Base-by-base conservation (phyloP, 2,797 vertebrate species). In the Brotula barbata region DNA sequence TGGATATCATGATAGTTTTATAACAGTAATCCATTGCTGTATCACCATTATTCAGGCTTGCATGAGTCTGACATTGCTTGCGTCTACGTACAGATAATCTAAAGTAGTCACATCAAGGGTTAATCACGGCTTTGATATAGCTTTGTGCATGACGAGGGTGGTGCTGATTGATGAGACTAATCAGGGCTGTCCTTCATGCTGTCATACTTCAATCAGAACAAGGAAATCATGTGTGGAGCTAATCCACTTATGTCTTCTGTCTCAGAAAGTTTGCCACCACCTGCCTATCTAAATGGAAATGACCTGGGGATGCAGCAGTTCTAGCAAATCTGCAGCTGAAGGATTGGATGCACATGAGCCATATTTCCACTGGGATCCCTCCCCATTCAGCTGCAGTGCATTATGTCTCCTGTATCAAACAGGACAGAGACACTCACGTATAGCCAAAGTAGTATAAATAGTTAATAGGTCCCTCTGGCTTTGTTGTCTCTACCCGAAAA, bases 211-310 rank as follows among this genome's bases (percentile, higher is more conserved):
- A 58, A 31, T 12, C 54, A 64, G 40, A 66, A 56, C 48, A 33
- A 47, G 48, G 62, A 68, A 64, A 23, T 58, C 71, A 44, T 52
- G 67, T 42, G 60, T 62, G 67, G 49, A 68, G 71, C 66, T 71
- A 71, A 78, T 77, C 58, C 67, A 79, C 62, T 76, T 42, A 14
- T 58, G 65, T 69, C 55, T 61, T 54, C 51, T 45, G 52, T 70
- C 57, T 81, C 46, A 5, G 36, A 73, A 60, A 69, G 68, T 81
- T 83, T 54, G 44, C 28, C 71, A 37, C 46, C 33, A 44, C 68
- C 74, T 69, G 61, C 49, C 72, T 59, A 86, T 85, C 81, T 80
- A 86, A 85, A 84, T 80, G 78, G 77, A 86, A 88, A 87, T 86
- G 52, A 80, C 78, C 70, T 17, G 43, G 20, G 50, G 64, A 79